Evolutionary conservation across 2,888 invertebrate species (phyloP).

Genomic region (Epinotia brunnichana): DNA sequence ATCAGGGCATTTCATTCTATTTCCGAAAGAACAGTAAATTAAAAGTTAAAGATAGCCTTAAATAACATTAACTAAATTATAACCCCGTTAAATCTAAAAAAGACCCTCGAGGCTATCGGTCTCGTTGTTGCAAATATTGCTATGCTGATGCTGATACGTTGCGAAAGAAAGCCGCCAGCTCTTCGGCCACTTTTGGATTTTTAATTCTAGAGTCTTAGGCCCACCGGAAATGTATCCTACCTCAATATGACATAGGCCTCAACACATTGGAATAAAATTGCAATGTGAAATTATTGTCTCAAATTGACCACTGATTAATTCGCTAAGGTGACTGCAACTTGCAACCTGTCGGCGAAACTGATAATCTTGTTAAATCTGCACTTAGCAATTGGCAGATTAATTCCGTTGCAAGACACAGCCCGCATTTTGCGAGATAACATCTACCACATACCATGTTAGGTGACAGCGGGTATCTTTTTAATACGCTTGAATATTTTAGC

Average conservation of each 20-base stretch:
- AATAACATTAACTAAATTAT: too few relatives aligned
- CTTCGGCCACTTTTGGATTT: too few relatives aligned
- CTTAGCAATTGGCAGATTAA: conserved; percentile 43
- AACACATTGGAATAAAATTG: neutral
- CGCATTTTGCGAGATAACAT: conserved; percentile 36
- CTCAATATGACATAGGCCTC: neutral
- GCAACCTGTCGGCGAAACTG: conserved; percentile 40
- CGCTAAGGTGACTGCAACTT: conserved; percentile 39
- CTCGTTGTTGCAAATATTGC: too few relatives aligned
- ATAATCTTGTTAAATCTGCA: conserved; percentile 46
- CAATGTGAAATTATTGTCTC: neutral
- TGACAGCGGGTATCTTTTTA: conserved; percentile 31
- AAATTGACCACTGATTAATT: conserved; percentile 37
- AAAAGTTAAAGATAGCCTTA: too few relatives aligned
- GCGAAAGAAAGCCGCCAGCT: too few relatives aligned
- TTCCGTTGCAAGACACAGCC: conserved; percentile 20
- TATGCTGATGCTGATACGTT: too few relatives aligned
- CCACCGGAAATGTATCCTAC: too few relatives aligned
- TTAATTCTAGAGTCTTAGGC: too few relatives aligned
- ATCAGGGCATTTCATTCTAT: too few relatives aligned
- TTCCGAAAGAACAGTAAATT: too few relatives aligned
- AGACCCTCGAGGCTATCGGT: too few relatives aligned
- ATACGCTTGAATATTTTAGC: conserved; percentile 41
- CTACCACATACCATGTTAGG: conserved; percentile 38
- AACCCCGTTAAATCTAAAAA: too few relatives aligned